Percentiles rank a stretch among this genome's conserved stretches.
These are phyloP conservation scores for Sphaerophoria taeniata DNA, from an alignment of 2,888 invertebrate species.

Conservation along the genomic window DNA sequence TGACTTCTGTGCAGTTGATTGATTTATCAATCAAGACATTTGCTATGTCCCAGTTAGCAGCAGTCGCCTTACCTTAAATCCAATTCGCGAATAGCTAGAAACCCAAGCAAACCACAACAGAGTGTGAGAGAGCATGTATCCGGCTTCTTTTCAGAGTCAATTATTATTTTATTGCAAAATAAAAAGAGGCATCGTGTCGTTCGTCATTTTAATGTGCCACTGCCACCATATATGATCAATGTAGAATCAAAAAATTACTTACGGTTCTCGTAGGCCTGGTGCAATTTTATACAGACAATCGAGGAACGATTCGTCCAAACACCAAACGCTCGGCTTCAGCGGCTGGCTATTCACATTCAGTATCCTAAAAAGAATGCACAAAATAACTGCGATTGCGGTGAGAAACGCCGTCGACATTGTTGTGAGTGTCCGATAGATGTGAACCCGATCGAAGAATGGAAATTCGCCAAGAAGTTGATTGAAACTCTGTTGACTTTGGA, in stretches of 20 bases:
- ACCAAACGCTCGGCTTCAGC: constrained; percentile 90
- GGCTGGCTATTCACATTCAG: constrained; percentile 93
- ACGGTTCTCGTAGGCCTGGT: constrained; percentile 92
- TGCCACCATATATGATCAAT: not conserved
- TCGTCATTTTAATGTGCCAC: not conserved
- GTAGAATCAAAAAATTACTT: constrained; percentile 84
- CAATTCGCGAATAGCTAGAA: constrained; percentile 5
- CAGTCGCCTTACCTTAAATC: constrained; percentile 31
- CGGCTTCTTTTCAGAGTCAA: constrained; percentile 41
- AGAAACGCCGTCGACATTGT: constrained; percentile 92
- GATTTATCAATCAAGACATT: constrained; percentile 24
- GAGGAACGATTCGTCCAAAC: constrained; percentile 90
- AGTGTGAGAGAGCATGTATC: constrained; percentile 12
- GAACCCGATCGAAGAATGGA: constrained; percentile 75
- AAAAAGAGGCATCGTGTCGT: not conserved
- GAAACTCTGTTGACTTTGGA: constrained; percentile 73
- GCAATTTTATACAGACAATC: constrained; percentile 91
- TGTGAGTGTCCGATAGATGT: constrained; percentile 76
- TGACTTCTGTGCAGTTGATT: not conserved
- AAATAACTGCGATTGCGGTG: constrained; percentile 91
- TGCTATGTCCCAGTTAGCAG: constrained; percentile 10
- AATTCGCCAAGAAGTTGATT: constrained; percentile 73
- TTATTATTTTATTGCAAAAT: not conserved
- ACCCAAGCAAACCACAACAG: constrained; percentile 18
- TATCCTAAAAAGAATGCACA: constrained; percentile 92